Percentiles rank a stretch among this genome's conserved stretches.
Evolutionary conservation across 1,140 invertebrate species (phyloP).

Genomic region (Pseudobourletiella spinata): DNA sequence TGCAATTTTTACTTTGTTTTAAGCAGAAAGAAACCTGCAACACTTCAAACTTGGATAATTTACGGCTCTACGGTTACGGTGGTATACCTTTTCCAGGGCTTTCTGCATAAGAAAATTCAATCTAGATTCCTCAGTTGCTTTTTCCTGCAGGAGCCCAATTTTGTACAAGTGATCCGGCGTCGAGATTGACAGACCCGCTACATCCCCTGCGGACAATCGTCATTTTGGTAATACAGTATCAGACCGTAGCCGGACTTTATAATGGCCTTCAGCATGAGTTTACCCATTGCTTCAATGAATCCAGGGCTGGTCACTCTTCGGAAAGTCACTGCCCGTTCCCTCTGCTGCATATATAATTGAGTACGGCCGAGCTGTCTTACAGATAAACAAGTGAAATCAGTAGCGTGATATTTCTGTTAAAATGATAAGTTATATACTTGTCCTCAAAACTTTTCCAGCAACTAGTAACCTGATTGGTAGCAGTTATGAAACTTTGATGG

Average conservation of each 20-base stretch:
- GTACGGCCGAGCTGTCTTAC: conserved; percentile 18
- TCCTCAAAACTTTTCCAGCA: too few relatives aligned
- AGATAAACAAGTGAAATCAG: background rate
- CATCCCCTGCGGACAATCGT: too few relatives aligned
- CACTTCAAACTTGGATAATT: too few relatives aligned
- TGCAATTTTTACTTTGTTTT: too few relatives aligned
- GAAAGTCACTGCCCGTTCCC: conserved; percentile 71
- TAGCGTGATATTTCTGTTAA: too few relatives aligned
- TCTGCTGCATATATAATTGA: conserved; percentile 77
- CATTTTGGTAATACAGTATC: too few relatives aligned
- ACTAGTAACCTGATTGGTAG: too few relatives aligned
- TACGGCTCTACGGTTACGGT: too few relatives aligned
- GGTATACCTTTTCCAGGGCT: conserved; percentile 38
- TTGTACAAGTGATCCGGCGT: conserved; percentile 73
- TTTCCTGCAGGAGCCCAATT: conserved; percentile 60
- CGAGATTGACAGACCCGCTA: conserved; percentile 71
- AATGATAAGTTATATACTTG: too few relatives aligned
- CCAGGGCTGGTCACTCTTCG: conserved; percentile 86
- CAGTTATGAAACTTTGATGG: conserved; percentile 78
- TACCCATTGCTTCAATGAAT: conserved; percentile 40
- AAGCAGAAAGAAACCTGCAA: too few relatives aligned
- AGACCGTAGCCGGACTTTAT: too few relatives aligned
- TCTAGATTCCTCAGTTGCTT: conserved; percentile 43
- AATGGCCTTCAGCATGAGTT: too few relatives aligned
- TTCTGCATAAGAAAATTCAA: conserved; percentile 51